Percentiles rank a stretch among this genome's conserved stretches.
phyloP scores from a whole-genome alignment of 1,140 invertebrate genomes.

The Hormaphis cornu region DNA sequence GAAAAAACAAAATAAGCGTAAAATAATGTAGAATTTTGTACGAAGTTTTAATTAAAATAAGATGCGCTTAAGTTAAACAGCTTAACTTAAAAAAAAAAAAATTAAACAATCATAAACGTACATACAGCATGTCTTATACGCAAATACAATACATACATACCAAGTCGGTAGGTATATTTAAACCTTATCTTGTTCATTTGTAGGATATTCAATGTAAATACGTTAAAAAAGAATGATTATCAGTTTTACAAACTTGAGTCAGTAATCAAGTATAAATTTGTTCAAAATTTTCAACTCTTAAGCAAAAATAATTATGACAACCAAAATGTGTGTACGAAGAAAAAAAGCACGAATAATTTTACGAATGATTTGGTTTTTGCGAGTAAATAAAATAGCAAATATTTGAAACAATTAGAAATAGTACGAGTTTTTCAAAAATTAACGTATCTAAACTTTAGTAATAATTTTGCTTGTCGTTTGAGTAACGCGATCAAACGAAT shows the following conservation, averaged over 20 bases:
- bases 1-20: not conserved
- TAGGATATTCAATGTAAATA: conserved; percentile 8
- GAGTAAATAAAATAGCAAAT: too few species aligned
- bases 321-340: too few species aligned
- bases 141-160: not conserved
- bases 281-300: too few species aligned
- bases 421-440: too few species aligned
- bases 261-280: not conserved
- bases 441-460: too few species aligned
- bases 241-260: not conserved
- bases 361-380: too few species aligned
- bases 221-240: not conserved
- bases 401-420: too few species aligned
- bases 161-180: not conserved
- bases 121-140: too few species aligned
- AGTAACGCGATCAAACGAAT: too few species aligned
- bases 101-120: not conserved
- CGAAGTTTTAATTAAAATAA: not conserved
- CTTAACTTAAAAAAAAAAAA: not conserved
- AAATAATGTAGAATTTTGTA: not conserved
- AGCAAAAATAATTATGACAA: too few species aligned
- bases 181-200: not conserved
- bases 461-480: too few species aligned
- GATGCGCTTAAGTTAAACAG: not conserved
- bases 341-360: too few species aligned